Evolutionary conservation across 2,888 invertebrate genomes (phyloP).

Genomic region (Beris chalybata): DNA sequence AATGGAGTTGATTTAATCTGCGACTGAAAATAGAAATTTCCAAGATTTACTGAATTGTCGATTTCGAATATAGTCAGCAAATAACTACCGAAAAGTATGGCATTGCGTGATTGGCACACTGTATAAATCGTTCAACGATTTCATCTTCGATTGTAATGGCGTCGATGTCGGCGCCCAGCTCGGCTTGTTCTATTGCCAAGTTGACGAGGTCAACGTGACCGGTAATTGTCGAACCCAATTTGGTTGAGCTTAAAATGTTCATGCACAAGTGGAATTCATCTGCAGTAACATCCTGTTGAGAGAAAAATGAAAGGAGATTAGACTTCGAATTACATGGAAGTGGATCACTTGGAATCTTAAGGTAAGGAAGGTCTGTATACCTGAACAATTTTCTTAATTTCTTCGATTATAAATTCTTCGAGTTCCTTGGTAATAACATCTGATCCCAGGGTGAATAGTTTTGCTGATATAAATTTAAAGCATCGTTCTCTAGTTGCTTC

Average conservation of each 20-base stretch:
- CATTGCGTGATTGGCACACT: constrained; percentile 82
- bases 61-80: background rate
- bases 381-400: constrained; percentile 83
- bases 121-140: constrained; percentile 75
- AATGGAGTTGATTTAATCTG: constrained; percentile 85
- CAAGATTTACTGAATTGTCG: background rate
- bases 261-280: constrained; percentile 91
- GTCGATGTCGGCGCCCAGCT: constrained; percentile 69
- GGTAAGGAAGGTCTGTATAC: constrained; percentile 53
- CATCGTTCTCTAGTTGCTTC: constrained; percentile 82
- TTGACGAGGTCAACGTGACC: constrained; percentile 88
- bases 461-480: constrained; percentile 83
- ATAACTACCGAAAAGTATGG: constrained; percentile 83
- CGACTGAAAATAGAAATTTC: constrained; percentile 60
- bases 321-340: constrained; percentile 17
- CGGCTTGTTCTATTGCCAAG: constrained; percentile 83
- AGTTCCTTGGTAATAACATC: constrained; percentile 80
- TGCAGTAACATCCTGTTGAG: constrained; percentile 78
- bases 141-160: constrained; percentile 64
- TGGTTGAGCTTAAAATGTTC: constrained; percentile 79
- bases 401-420: constrained; percentile 79
- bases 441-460: constrained; percentile 77
- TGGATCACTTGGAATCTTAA: background rate
- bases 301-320: constrained; percentile 10
- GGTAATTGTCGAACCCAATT: constrained; percentile 75